Conservation (phyloP, 2,888 invertebrate species). For the Pelosia muscerda region DNA sequence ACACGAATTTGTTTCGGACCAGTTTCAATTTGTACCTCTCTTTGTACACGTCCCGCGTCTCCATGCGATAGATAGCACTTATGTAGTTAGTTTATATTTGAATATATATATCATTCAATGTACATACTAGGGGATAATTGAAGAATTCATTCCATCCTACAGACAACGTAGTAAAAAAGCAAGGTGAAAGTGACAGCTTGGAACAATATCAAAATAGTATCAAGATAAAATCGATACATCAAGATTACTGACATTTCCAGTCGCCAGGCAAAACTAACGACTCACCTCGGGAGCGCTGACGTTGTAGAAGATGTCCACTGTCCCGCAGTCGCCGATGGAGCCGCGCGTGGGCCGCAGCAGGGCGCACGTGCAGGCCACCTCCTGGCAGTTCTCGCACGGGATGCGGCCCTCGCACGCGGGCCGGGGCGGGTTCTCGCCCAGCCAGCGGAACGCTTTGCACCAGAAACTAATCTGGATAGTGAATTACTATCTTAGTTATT, state of each 20-base stretch:
- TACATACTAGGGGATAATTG: too few species aligned
- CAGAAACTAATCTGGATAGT: slow-evolving; percentile 65
- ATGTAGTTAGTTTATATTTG: too few species aligned
- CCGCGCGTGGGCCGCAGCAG: slow-evolving; percentile 61
- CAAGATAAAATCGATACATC: too few species aligned
- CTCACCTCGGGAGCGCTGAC: slow-evolving; percentile 65
- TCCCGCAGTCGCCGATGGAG: slow-evolving; percentile 40
- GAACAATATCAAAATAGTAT: too few species aligned
- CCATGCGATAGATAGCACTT: too few species aligned
- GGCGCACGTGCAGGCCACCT: slow-evolving; percentile 63
- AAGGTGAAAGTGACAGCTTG: too few species aligned
- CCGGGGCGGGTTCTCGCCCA: slow-evolving; percentile 55
- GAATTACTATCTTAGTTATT: too few species aligned
- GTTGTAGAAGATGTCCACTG: slow-evolving; percentile 47
- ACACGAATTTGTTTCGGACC: not conserved
- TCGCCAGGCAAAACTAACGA: not conserved
- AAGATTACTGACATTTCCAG: too few species aligned
- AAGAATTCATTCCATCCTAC: too few species aligned
- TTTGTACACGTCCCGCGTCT: not conserved
- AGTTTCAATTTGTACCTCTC: not conserved
- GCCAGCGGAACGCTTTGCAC: slow-evolving; percentile 58
- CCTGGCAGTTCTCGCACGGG: slow-evolving; percentile 57
- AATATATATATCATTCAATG: too few species aligned
- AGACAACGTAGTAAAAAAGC: too few species aligned
- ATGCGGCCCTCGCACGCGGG: slow-evolving; percentile 44